Evolutionary conservation across 2,113 vertebrate species (phyloP).

Genomic region (Mus pahari): DNA sequence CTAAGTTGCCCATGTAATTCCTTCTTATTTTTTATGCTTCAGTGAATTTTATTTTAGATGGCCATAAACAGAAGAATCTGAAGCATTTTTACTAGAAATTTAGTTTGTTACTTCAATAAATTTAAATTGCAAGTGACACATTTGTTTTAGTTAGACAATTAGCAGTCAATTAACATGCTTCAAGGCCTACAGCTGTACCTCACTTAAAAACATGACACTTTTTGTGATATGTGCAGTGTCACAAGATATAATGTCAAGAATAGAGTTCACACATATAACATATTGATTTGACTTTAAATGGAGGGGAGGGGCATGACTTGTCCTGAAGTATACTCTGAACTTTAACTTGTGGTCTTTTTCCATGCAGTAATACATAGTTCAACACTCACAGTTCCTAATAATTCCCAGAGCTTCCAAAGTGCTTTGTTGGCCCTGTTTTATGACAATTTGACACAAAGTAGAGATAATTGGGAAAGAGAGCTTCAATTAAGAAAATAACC

Average conservation of each 20-base stretch:
- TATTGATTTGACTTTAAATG: not conserved
- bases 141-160: not conserved
- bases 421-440: no score
- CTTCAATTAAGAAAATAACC: no score
- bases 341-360: not conserved
- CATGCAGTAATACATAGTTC: no score
- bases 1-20: not conserved
- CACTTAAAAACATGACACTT: not conserved
- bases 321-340: not conserved
- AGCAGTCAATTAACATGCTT: not conserved
- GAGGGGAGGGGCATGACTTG: not conserved
- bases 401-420: no score
- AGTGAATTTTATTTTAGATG: not conserved
- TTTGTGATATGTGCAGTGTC: not conserved
- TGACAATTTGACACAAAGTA: no score
- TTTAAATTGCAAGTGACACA: not conserved
- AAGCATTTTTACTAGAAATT: not conserved
- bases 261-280: not conserved
- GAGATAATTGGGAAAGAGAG: no score
- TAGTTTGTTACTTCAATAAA: not conserved
- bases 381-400: not conserved
- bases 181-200: not conserved
- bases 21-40: not conserved
- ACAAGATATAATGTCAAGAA: not conserved
- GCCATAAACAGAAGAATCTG: not conserved